Conservation (phyloP, 2,113 vertebrate species). For the Gopherus flavomarginatus region DNA sequence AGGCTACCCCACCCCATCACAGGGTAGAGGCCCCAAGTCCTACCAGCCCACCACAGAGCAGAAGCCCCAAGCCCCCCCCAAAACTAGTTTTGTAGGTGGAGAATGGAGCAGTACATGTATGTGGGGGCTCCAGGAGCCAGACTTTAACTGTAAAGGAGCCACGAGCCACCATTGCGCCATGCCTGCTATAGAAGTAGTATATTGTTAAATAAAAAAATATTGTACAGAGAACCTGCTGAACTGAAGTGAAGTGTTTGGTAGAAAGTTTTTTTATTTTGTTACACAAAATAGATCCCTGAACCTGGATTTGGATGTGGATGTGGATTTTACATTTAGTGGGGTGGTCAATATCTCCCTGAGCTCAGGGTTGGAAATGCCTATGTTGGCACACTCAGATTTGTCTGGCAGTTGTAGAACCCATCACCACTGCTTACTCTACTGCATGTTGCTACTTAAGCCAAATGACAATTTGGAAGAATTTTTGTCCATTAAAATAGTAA, state of each 20-base stretch:
- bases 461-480: background rate
- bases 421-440: background rate
- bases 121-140: no score
- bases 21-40: no score
- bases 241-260: background rate
- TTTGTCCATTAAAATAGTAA: conserved; percentile 25
- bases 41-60: no score
- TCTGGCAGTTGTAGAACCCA: background rate
- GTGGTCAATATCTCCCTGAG: background rate
- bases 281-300: background rate
- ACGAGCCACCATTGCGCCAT: no score
- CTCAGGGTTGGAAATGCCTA: background rate
- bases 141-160: no score
- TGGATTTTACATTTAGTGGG: background rate
- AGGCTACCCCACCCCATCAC: no score
- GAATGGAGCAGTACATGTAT: no score
- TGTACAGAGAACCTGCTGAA: fast-evolving
- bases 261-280: background rate
- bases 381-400: background rate
- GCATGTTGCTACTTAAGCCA: background rate
- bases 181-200: background rate
- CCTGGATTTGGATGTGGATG: background rate
- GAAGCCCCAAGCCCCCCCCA: no score
- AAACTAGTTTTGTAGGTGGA: no score
- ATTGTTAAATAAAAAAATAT: background rate